Conservation (phyloP, 2,888 invertebrate genomes). For the Scaptomyza parva region DNA sequence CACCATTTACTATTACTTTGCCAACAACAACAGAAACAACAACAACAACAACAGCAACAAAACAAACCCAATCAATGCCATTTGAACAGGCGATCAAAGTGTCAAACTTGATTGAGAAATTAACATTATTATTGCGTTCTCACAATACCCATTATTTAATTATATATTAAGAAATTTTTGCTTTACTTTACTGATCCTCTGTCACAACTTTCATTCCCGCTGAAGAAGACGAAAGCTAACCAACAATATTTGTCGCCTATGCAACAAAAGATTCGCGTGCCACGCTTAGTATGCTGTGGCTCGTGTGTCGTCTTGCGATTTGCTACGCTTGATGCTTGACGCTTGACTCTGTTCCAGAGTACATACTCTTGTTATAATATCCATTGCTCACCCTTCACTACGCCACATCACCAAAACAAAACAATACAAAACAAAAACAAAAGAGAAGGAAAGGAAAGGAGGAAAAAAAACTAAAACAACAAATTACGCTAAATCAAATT, state of each 20-base stretch:
- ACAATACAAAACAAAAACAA: conserved; percentile 17
- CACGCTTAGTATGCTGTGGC: conserved; percentile 1
- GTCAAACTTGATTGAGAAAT: conserved; percentile 11
- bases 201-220: not conserved
- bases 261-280: conserved; percentile 3
- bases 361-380: conserved; percentile 7
- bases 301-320: conserved; percentile 32
- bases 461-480: conserved; percentile 55
- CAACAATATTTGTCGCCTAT: conserved; percentile 21
- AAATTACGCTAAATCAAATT: conserved; percentile 64
- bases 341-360: conserved; percentile 38
- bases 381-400: conserved; percentile 17
- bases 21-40: not conserved
- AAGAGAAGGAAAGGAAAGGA: no score
- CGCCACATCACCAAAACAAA: not conserved
- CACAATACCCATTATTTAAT: not conserved
- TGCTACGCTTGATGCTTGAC: conserved; percentile 40
- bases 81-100: conserved; percentile 44
- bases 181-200: not conserved
- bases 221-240: not conserved
- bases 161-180: not conserved
- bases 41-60: not conserved
- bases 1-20: conserved; percentile 33
- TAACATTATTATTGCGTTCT: not conserved
- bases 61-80: conserved; percentile 29